Base-by-base conservation (phyloP, 2,888 invertebrate genomes). In the Apodemia arnacis region DNA sequence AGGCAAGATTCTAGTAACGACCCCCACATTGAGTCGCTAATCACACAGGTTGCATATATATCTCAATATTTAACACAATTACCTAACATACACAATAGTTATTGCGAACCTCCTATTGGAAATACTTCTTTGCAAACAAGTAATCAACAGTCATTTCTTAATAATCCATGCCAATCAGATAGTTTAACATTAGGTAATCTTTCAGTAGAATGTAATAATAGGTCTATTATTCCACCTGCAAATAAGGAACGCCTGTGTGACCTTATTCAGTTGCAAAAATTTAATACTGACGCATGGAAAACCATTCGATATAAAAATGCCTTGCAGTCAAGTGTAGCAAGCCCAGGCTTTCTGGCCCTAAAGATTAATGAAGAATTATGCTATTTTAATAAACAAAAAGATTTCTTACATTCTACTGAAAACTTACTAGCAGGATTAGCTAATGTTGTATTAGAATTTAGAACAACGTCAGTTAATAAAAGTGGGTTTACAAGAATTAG, bases 331-430 rank as follows among this genome's bases (percentile, higher is more conserved):
- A 44, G 27, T 27, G 13, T 49, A 24, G 73, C 73, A 7, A 24
- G 21, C 6, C 81, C 81, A 8, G 75, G 81, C 3, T 75, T 81
- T 70, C 34, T 49, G 0, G 54, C 31, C 11, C 34, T 82, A 27
- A 82, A 76, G 24, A 21, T 82, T 31, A 82, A 82, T 54, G 59
- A 76, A 7, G 82, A 76, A 34, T 38, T 72, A 18, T 72, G 70
- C 8, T 54, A 70, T n/a, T 80, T 72, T 44, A 80, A 59, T 54
- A 49, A 21, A 34, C 27, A 13, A 10, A 80, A 80, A 27, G 69
- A 76, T 34, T 76, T 54, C 15, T 27, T 76, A 21, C 69, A 66
- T 15, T 59, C 76, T 13, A 76, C 82, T 13, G 70, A 82, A 10
- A 18, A 41, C 1, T 18, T 82, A 49, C 18, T 82, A 70, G 59